phyloP scores from a whole-genome alignment of 2,113 vertebrate species.

The Eulemur macaco region DNA sequence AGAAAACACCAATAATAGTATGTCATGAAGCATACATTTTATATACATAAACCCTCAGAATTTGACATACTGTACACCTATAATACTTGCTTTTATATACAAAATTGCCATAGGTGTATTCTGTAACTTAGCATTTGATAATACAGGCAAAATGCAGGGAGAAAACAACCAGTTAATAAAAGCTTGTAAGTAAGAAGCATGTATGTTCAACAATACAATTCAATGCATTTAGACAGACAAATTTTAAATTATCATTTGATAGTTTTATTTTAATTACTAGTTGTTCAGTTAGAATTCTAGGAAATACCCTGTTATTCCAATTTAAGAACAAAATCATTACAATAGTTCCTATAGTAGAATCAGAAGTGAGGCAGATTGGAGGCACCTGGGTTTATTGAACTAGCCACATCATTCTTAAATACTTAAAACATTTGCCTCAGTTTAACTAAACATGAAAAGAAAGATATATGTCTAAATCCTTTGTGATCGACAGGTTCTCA shows the following conservation, averaged over 20 bases:
- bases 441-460: slow-evolving; percentile 94
- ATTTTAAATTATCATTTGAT: slow-evolving; percentile 27
- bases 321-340: slow-evolving; percentile 77
- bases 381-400: slow-evolving; percentile 69
- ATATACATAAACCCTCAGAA: background rate
- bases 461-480: slow-evolving; percentile 91
- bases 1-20: slow-evolving; percentile 28
- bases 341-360: slow-evolving; percentile 82
- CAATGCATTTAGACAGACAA: slow-evolving; percentile 40
- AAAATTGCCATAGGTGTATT: background rate
- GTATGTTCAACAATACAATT: background rate
- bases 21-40: background rate
- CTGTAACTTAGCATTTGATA: background rate
- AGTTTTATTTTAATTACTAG: slow-evolving; percentile 59
- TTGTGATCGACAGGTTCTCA: slow-evolving; percentile 88
- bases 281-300: slow-evolving; percentile 27
- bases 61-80: background rate
- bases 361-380: slow-evolving; percentile 68
- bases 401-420: slow-evolving; percentile 64
- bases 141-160: background rate
- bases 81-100: background rate
- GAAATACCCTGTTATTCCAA: slow-evolving; percentile 73
- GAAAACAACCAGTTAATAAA: slow-evolving; percentile 1
- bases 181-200: slow-evolving; percentile 47
- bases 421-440: slow-evolving; percentile 76